Conservation (phyloP, 2,113 vertebrate species). For the Australoheros scitulus region DNA sequence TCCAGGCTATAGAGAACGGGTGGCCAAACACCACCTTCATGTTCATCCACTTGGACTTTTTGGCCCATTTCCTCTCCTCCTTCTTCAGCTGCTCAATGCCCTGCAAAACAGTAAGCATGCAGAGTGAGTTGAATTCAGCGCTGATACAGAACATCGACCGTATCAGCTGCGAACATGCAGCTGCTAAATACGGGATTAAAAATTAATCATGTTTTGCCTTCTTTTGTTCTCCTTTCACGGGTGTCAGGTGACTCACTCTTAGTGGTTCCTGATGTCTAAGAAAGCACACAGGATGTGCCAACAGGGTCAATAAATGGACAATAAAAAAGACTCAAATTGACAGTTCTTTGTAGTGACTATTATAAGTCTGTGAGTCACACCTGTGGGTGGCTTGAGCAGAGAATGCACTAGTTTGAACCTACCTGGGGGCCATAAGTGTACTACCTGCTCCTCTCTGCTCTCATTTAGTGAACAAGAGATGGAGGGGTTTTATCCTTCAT, state of each 20-base stretch:
- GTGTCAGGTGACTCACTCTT: constrained; percentile 32
- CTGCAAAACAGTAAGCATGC: constrained; percentile 79
- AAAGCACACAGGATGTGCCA: background rate
- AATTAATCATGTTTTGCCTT: background rate
- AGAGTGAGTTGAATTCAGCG: background rate
- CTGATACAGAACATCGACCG: background rate
- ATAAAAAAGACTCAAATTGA: background rate
- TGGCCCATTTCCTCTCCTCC: constrained; percentile 98
- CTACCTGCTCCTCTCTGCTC: constrained; percentile 12
- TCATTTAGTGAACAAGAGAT: background rate
- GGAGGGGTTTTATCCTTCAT: background rate
- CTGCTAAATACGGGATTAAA: background rate
- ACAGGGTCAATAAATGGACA: background rate
- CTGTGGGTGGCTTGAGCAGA: constrained; percentile 15
- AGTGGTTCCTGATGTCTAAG: background rate
- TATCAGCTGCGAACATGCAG: background rate
- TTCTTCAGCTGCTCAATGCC: constrained; percentile 99
- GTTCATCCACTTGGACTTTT: constrained; percentile 99
- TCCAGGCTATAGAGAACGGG: constrained; percentile 95
- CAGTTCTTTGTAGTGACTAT: constrained; percentile 36
- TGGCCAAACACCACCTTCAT: constrained; percentile 98
- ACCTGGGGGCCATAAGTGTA: background rate
- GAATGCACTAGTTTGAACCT: constrained; percentile 4
- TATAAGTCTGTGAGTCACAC: constrained; percentile 42
- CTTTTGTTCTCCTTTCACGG: background rate